phyloP scores from a whole-genome alignment of 2,888 invertebrate genomes.

The Agrotis puta region DNA sequence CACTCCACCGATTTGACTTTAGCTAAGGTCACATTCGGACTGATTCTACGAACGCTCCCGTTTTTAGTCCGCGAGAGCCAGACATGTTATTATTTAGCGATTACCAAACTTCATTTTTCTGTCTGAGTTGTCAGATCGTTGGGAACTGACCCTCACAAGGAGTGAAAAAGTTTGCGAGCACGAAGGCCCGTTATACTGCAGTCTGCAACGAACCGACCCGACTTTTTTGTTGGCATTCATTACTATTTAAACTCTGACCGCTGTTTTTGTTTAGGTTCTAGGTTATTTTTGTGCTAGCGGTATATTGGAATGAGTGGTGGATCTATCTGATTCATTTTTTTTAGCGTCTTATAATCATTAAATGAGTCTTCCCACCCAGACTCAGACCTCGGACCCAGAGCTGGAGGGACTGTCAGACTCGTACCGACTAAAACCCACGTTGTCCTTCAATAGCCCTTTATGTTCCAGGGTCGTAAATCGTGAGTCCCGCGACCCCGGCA shows the following conservation, averaged over 20 bases:
- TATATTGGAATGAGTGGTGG: neutral
- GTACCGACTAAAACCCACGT: too few relatives aligned
- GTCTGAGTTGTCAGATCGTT: slow-evolving; percentile 57
- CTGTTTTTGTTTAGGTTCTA: slow-evolving; percentile 26
- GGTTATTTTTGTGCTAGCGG: slow-evolving; percentile 29
- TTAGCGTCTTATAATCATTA: too few relatives aligned
- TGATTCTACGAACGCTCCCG: slow-evolving; percentile 81
- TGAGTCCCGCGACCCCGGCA: too few relatives aligned
- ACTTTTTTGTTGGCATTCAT: slow-evolving; percentile 37
- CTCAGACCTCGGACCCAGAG: too few relatives aligned
- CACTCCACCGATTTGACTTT: slow-evolving; percentile 75
- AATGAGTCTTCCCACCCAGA: too few relatives aligned
- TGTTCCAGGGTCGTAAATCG: too few relatives aligned
- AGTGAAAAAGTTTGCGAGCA: slow-evolving; percentile 49
- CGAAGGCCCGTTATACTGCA: slow-evolving; percentile 58
- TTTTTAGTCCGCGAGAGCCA: slow-evolving; percentile 73
- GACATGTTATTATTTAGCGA: slow-evolving; percentile 82
- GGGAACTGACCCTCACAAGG: slow-evolving; percentile 48
- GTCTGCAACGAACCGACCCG: slow-evolving; percentile 25
- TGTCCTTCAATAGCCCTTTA: too few relatives aligned
- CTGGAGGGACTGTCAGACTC: too few relatives aligned
- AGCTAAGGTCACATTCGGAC: slow-evolving; percentile 80
- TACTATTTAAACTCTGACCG: slow-evolving; percentile 36
- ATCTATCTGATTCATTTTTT: neutral
- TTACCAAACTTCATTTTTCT: slow-evolving; percentile 77